These are phyloP conservation scores for Sceloporus tristichus DNA, from an alignment of 2,113 vertebrate genomes.

Conservation along the genomic window DNA sequence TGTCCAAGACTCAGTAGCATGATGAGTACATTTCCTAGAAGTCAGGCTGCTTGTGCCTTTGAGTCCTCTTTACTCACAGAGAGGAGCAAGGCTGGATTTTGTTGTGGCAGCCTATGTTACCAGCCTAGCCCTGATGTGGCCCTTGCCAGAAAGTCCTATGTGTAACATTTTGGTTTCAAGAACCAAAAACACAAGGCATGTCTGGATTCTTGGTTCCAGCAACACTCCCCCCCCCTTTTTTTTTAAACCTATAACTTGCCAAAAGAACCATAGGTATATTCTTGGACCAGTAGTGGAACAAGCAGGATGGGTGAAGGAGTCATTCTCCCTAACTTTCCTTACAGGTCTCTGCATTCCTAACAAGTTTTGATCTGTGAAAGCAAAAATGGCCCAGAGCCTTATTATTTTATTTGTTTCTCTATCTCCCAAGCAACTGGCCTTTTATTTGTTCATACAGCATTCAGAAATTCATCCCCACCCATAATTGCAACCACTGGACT, in stretches of 20 bases:
- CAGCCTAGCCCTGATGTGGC: not conserved
- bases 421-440: conserved; percentile 13
- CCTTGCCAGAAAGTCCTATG: not conserved
- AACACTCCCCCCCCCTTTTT: not conserved
- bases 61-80: not conserved
- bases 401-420: not conserved
- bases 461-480: conserved; percentile 4
- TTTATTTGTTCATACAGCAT: not conserved
- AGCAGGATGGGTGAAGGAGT: not conserved
- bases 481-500: conserved; percentile 15
- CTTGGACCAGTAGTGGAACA: not conserved
- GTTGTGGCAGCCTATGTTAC: not conserved
- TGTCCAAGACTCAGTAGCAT: not conserved
- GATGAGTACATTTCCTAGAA: not conserved
- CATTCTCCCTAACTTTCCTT: not conserved
- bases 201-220: not conserved
- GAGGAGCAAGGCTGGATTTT: not conserved
- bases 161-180: not conserved
- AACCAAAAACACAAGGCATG: not conserved
- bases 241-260: not conserved
- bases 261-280: not conserved
- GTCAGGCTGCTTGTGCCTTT: not conserved
- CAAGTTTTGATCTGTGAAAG: not conserved
- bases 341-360: not conserved
- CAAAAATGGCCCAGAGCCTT: not conserved